phyloP scores from a whole-genome alignment of 2,113 vertebrate species.

The Crotalus horridus region DNA sequence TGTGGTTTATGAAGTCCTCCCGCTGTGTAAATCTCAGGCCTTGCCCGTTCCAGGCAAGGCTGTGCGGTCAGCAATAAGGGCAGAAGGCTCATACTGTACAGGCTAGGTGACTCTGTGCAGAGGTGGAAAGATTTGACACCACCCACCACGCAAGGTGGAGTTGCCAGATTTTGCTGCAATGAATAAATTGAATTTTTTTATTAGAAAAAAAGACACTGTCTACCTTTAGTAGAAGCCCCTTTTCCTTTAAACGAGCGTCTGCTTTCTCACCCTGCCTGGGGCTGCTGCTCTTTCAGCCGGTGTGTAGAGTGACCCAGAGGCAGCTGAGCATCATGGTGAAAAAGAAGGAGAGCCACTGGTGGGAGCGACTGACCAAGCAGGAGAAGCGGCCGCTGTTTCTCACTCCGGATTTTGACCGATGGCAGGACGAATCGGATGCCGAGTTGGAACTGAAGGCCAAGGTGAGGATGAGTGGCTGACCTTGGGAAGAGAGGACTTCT shows the following conservation, averaged over 20 bases:
- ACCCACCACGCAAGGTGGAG: neutral
- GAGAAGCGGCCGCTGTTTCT: slow-evolving; percentile 89
- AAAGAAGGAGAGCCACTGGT: slow-evolving; percentile 86
- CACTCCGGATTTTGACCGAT: slow-evolving; percentile 91
- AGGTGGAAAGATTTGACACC: neutral
- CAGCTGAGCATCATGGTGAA: slow-evolving; percentile 87
- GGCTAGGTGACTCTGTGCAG: neutral
- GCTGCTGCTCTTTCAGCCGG: slow-evolving; percentile 64
- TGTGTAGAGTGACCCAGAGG: slow-evolving; percentile 83
- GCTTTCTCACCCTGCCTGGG: neutral
- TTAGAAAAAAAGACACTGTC: neutral
- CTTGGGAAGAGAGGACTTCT: neutral
- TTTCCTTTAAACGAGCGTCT: neutral
- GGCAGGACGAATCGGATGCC: slow-evolving; percentile 94
- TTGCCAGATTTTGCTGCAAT: neutral
- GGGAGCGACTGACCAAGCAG: slow-evolving; percentile 84
- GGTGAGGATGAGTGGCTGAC: slow-evolving; percentile 63
- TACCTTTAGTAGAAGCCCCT: neutral
- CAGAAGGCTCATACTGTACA: neutral
- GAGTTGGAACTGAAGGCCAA: slow-evolving; percentile 92
- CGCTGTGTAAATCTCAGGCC: too few relatives aligned
- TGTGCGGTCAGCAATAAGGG: neutral
- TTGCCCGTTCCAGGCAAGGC: neutral
- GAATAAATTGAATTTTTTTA: neutral
- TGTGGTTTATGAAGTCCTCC: neutral